phyloP scores from a whole-genome alignment of 2,113 vertebrate species.

The Craseonycteris thonglongyai region DNA sequence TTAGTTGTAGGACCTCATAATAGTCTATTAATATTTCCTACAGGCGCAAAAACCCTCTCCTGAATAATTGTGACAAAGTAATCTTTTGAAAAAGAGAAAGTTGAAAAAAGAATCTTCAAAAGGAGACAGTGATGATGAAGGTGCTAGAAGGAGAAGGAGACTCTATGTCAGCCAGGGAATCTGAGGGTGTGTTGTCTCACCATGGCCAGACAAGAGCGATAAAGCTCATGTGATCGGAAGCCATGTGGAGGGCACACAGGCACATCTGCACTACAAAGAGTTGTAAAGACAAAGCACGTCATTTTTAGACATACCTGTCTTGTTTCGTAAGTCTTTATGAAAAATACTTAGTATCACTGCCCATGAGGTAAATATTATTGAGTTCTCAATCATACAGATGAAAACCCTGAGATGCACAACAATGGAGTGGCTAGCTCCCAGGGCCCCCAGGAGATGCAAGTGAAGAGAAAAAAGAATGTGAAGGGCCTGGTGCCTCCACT shows the following conservation, averaged over 20 bases:
- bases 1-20: slow-evolving; percentile 90
- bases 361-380: background rate
- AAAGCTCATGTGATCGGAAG: background rate
- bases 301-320: background rate
- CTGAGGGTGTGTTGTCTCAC: background rate
- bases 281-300: background rate
- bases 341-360: background rate
- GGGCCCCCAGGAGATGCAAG: background rate
- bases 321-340: background rate
- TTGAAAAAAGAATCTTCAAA: slow-evolving; percentile 83
- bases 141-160: slow-evolving; percentile 43
- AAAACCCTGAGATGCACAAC: background rate
- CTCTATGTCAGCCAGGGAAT: background rate
- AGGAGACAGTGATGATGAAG: slow-evolving; percentile 69
- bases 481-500: background rate
- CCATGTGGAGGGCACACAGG: background rate
- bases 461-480: background rate
- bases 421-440: background rate
- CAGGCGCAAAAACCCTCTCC: slow-evolving; percentile 83
- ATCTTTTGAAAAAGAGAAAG: slow-evolving; percentile 79
- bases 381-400: background rate
- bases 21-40: slow-evolving; percentile 87
- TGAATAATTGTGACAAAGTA: slow-evolving; percentile 83
- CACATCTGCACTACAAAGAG: background rate
- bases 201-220: background rate